Base-by-base conservation (phyloP, 2,113 vertebrate genomes). In the Grantiella picta region DNA sequence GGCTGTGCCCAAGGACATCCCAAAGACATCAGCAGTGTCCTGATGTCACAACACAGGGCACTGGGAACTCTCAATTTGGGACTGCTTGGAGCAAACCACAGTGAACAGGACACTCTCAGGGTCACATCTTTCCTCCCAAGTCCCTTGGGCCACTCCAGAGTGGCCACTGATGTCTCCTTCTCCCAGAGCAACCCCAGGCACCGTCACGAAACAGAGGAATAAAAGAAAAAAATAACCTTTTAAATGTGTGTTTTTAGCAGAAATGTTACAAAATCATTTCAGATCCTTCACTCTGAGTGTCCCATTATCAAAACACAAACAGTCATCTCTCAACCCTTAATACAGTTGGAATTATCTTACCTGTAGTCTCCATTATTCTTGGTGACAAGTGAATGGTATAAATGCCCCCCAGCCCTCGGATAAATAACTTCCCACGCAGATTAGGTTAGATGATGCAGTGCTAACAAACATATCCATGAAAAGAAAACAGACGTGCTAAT, bases 401-500 rank as follows among this genome's bases (percentile, higher is more conserved):
- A 96, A 94, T 91, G 93, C 91, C 96, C 89, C 82, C n/a, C 38
- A 93, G 95, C 94, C 92, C 72, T 49, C 15, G 64, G 80, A 97
- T 96, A 92, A 95, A 96, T 82, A 60, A 71, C 91, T 95, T 93
- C 95, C 91, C 61, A n/a, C 90, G 75, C 69, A 73, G 96, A 96
- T 97, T 88, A 92, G 76, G 64, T 68, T 16, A 19, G 68, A 88
- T 96, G 97, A 97, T 94, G 91, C 69, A 96, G 79, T 84, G 95
- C 94, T 93, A 96, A 96, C 95, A 98, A 97, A 96, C 90, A 91
- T 56, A 87, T 71, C 71, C 87, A 56, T 60, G 59, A 56, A 86
- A 92, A 94, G 93, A 92, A 97, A 97, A 95, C 6, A 95, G 95
- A 94, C 60, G 14, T 76, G 86, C 84, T 97, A 93, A 97, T 97